Conservation (phyloP, 2,797 vertebrate genomes). For the Pyrocephalus nanus region DNA sequence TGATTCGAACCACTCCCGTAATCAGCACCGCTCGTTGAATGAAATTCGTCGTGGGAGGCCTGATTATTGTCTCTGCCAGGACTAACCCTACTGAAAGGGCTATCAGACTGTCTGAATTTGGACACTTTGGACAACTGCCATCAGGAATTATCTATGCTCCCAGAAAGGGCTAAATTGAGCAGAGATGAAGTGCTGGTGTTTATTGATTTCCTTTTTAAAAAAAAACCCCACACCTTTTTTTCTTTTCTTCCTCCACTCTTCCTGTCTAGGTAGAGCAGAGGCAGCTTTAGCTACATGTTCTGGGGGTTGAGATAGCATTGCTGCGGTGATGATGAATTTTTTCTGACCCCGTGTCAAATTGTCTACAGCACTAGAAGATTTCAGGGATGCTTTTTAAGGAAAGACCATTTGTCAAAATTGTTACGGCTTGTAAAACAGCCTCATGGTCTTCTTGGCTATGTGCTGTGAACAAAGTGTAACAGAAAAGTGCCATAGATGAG, state of each 20-base stretch:
- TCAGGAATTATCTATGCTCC: conserved; percentile 62
- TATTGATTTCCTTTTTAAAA: conserved; percentile 25
- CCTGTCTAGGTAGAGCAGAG: not conserved
- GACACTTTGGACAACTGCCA: conserved; percentile 49
- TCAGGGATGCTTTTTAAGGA: not conserved
- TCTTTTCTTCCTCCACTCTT: not conserved
- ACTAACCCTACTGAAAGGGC: conserved; percentile 64
- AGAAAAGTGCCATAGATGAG: not conserved
- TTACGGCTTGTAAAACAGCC: rapidly evolving
- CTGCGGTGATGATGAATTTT: not conserved
- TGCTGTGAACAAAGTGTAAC: not conserved
- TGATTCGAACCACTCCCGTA: conserved; percentile 30
- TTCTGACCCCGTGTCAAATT: not conserved
- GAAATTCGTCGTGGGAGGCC: conserved; percentile 32
- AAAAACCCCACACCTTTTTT: not conserved
- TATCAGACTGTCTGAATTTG: conserved; percentile 63
- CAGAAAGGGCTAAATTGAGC: conserved; percentile 65
- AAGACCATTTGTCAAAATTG: not conserved
- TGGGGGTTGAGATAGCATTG: not conserved
- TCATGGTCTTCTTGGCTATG: rapidly evolving
- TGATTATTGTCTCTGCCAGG: conserved; percentile 56
- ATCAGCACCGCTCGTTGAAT: conserved; percentile 37
- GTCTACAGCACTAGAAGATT: not conserved
- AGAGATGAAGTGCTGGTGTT: conserved; percentile 55
- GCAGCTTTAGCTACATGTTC: not conserved